A percentile compares a stretch with the other conserved stretches of the same genome.
Conservation (phyloP, 1,140 invertebrate genomes). For the Drosophila biarmipes region DNA sequence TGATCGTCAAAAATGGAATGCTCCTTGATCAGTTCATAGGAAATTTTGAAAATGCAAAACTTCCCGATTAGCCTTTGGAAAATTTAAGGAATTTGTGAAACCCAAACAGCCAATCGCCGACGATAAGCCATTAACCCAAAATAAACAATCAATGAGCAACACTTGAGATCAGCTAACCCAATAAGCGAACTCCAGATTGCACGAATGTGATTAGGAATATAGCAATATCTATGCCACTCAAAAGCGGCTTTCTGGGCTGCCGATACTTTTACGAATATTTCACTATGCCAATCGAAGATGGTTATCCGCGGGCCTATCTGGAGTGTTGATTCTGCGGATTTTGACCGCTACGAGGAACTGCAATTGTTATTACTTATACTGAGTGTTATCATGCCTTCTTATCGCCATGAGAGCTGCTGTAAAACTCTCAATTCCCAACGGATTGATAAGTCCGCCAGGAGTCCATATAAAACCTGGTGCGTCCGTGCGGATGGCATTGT, state of each 20-base stretch:
- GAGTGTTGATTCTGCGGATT: conserved; percentile 28
- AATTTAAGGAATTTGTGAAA: neutral
- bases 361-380: conserved; percentile 44
- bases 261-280: conserved; percentile 62
- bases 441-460: conserved; percentile 47
- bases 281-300: conserved; percentile 49
- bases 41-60: too few relatives aligned
- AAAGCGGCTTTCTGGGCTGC: neutral
- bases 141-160: conserved; percentile 21
- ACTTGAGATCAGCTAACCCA: conserved; percentile 38
- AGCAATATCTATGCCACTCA: conserved; percentile 11
- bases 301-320: conserved; percentile 47
- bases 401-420: conserved; percentile 61
- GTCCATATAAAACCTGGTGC: conserved; percentile 45
- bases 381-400: conserved; percentile 29
- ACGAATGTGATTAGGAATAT: conserved; percentile 20
- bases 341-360: conserved; percentile 5
- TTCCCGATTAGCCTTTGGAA: neutral
- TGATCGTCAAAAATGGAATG: too few relatives aligned
- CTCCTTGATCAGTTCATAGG: too few relatives aligned
- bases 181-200: conserved; percentile 35
- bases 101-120: neutral
- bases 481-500: conserved; percentile 35
- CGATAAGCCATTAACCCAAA: conserved; percentile 26
- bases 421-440: conserved; percentile 57